These are phyloP conservation scores for Origma solitaria DNA, from an alignment of 2,113 vertebrate genomes.

Conservation along the genomic window DNA sequence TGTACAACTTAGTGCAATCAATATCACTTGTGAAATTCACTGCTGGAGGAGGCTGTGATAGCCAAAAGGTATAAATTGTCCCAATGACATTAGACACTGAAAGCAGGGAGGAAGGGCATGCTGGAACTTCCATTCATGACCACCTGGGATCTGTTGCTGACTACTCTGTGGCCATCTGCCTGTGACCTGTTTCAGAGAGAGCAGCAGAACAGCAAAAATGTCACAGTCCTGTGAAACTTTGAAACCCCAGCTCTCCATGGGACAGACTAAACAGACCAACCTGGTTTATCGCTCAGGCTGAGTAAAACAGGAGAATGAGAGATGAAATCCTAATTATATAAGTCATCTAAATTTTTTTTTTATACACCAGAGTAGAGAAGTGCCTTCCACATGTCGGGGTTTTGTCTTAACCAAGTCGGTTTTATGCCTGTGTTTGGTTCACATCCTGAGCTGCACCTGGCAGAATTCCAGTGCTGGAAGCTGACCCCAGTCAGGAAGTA, in stretches of 20 bases:
- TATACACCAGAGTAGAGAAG: background rate
- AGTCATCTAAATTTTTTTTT: background rate
- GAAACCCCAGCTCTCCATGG: background rate
- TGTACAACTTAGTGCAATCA: background rate
- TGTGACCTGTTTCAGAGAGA: background rate
- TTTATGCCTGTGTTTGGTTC: background rate
- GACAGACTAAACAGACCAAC: background rate
- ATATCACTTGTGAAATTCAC: background rate
- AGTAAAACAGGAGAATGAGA: background rate
- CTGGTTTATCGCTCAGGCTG: background rate
- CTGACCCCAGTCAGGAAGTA: slow-evolving; percentile 9
- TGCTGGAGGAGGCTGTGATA: background rate
- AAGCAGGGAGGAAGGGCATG: background rate
- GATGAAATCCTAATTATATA: background rate
- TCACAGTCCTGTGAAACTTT: background rate
- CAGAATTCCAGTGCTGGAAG: background rate
- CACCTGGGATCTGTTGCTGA: background rate
- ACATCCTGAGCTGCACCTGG: background rate
- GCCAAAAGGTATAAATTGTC: background rate
- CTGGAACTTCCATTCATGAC: background rate
- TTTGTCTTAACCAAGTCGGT: background rate
- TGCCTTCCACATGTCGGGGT: background rate
- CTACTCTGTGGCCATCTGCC: fast-evolving
- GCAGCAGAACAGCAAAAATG: background rate
- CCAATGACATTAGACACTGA: background rate